Conservation (phyloP, 2,888 invertebrate species). For the Ornithoptera alexandrae region DNA sequence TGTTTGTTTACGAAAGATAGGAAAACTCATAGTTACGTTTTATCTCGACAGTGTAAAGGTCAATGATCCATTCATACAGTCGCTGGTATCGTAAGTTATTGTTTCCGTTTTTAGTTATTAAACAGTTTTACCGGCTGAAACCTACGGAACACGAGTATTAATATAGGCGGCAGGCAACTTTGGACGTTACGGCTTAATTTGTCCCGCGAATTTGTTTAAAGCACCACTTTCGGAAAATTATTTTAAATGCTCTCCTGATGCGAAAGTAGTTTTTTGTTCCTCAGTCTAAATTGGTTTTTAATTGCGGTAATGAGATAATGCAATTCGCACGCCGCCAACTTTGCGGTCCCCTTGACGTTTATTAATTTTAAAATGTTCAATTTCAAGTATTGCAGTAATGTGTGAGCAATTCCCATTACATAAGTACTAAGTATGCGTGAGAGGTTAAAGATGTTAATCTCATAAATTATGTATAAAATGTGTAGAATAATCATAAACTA, state of each 20-base stretch:
- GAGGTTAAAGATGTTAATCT: not conserved
- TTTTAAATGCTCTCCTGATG: slow-evolving; percentile 28
- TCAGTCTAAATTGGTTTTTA: slow-evolving; percentile 25
- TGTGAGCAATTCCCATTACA: not conserved
- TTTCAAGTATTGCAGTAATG: not conserved
- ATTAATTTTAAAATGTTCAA: slow-evolving; percentile 18
- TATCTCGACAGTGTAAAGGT: too few relatives aligned
- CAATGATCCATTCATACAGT: not conserved
- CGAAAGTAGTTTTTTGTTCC: slow-evolving; percentile 18
- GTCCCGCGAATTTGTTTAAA: slow-evolving; percentile 27
- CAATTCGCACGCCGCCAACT: slow-evolving; percentile 14
- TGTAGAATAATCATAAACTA: not conserved
- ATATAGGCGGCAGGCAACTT: not conserved
- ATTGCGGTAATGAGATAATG: slow-evolving; percentile 28
- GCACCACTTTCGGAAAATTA: slow-evolving; percentile 27
- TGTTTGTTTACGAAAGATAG: too few relatives aligned
- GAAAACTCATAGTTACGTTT: too few relatives aligned
- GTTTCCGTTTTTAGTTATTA: not conserved
- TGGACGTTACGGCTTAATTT: slow-evolving; percentile 21
- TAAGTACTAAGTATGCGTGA: not conserved
- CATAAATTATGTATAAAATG: not conserved
- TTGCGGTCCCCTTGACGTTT: slow-evolving; percentile 11
- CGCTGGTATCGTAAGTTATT: not conserved
- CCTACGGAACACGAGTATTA: slow-evolving; percentile 13
- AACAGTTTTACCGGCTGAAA: not conserved